Percentiles rank a stretch among this genome's conserved stretches.
phyloP scores from a whole-genome alignment of 2,797 vertebrate species.

The Halcyon smyrnensis region DNA sequence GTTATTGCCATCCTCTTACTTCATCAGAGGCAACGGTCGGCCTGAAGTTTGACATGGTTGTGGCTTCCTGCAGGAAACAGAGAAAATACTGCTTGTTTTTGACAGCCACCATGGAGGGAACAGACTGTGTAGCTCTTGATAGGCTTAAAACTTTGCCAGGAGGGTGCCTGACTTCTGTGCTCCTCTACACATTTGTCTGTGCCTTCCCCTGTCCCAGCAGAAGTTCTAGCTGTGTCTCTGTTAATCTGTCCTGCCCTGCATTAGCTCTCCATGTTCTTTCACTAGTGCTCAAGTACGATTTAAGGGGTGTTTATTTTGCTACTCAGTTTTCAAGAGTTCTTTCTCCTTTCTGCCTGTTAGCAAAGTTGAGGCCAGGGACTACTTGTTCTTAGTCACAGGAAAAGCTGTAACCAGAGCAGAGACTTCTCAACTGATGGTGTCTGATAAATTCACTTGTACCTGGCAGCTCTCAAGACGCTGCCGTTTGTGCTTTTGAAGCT shows the following conservation, averaged over 20 bases:
- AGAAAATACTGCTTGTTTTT: background rate
- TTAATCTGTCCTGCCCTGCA: background rate
- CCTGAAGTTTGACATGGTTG: background rate
- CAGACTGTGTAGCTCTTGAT: background rate
- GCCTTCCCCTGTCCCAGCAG: background rate
- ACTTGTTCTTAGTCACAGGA: background rate
- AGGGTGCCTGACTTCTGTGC: background rate
- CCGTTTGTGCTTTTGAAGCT: background rate
- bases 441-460: background rate
- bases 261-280: background rate
- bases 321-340: background rate
- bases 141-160: background rate
- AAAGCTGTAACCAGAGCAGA: background rate
- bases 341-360: background rate
- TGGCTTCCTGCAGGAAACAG: constrained; percentile 21
- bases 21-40: background rate
- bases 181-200: background rate
- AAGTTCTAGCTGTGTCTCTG: background rate
- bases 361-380: background rate
- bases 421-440: background rate
- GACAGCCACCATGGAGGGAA: background rate
- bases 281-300: background rate
- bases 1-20: background rate
- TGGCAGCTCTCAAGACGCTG: background rate
- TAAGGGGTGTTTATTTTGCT: background rate